Evolutionary conservation across 2,113 vertebrate genomes (phyloP).

Genomic region (Agelaius phoeniceus): DNA sequence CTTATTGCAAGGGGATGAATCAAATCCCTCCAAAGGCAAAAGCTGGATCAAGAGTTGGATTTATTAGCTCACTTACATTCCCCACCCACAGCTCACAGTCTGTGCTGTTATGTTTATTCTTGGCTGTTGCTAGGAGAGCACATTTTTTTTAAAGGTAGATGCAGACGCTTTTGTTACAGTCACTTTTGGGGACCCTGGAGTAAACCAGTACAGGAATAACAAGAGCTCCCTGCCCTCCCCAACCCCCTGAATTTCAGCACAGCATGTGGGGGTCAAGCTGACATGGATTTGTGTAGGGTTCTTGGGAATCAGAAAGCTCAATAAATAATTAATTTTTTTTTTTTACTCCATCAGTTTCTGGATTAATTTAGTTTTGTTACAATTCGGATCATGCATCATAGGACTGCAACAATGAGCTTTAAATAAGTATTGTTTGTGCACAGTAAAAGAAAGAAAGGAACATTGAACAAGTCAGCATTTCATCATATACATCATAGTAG

Average conservation of each 20-base stretch:
- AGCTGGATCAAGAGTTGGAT: not conserved
- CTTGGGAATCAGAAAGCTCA: slow-evolving; percentile 50
- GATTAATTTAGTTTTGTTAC: slow-evolving; percentile 54
- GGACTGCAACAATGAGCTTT: slow-evolving; percentile 66
- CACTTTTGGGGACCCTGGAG: not conserved
- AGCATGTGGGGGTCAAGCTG: not conserved
- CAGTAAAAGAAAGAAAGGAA: slow-evolving; percentile 70
- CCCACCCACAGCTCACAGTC: slow-evolving; percentile 7
- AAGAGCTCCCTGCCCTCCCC: not conserved
- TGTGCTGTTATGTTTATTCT: slow-evolving; percentile 32
- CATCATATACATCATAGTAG: slow-evolving; percentile 69
- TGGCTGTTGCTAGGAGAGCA: slow-evolving; percentile 48
- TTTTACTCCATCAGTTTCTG: slow-evolving; percentile 57
- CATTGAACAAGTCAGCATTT: slow-evolving; percentile 70
- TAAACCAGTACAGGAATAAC: not conserved
- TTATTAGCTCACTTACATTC: not conserved
- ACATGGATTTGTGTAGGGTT: not conserved
- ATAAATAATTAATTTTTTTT: not conserved
- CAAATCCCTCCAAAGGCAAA: slow-evolving; percentile 28
- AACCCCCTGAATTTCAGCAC: not conserved
- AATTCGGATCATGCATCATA: slow-evolving; percentile 61
- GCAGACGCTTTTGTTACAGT: not conserved
- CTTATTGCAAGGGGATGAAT: not conserved
- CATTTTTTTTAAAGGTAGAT: not conserved
- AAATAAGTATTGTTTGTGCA: slow-evolving; percentile 67